Conservation (phyloP, 1,140 invertebrate genomes). For the Triops cancriformis region DNA sequence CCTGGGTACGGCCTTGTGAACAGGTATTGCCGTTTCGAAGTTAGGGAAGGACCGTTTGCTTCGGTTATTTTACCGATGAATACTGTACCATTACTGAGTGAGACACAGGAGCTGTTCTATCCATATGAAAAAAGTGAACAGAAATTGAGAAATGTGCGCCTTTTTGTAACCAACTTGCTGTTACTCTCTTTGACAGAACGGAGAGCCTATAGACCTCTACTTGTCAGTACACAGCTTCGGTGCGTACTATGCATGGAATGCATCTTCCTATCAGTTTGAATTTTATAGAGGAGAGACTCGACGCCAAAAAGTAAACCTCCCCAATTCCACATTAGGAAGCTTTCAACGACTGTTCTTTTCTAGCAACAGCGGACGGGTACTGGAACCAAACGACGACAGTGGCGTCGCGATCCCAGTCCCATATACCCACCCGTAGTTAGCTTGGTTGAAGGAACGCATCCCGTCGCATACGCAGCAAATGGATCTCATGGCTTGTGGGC, state of each 20-base stretch:
- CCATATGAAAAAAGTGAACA: neutral
- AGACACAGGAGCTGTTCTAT: too few species aligned
- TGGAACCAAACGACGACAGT: conserved; percentile 20
- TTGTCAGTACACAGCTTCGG: conserved; percentile 32
- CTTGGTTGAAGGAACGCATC: conserved; percentile 29
- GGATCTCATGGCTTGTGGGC: conserved; percentile 33
- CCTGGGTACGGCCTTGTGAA: too few species aligned
- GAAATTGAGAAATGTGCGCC: neutral
- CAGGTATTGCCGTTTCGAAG: too few species aligned
- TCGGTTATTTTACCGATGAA: too few species aligned
- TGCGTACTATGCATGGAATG: conserved; percentile 30
- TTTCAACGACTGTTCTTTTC: neutral
- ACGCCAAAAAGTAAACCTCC: conserved; percentile 18
- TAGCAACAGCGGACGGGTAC: neutral
- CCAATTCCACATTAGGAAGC: neutral
- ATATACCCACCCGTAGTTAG: conserved; percentile 28
- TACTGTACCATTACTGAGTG: too few species aligned
- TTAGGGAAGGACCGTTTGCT: too few species aligned
- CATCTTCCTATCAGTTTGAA: conserved; percentile 25
- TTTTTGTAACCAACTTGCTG: neutral
- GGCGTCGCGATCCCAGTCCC: conserved; percentile 22
- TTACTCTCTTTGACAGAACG: conserved; percentile 22
- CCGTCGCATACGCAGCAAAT: conserved; percentile 30
- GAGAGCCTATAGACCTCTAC: conserved; percentile 24
- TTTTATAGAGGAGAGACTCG: conserved; percentile 27